These are phyloP conservation scores for Oasisia sp. DNA, from an alignment of 2,888 invertebrate genomes.

Conservation along the genomic window DNA sequence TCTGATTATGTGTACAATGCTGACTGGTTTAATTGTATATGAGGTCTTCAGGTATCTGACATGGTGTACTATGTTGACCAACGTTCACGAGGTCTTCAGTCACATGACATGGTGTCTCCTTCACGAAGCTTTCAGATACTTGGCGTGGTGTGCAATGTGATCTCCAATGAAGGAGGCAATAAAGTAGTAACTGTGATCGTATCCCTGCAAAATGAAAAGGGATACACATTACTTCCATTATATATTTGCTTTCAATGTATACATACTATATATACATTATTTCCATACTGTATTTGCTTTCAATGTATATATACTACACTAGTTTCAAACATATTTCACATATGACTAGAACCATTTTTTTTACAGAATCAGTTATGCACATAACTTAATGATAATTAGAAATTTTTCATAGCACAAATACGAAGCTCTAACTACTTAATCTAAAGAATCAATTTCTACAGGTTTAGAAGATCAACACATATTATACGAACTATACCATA, in stretches of 20 bases:
- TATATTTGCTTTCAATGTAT: too few species aligned
- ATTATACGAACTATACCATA: too few species aligned
- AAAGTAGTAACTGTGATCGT: slow-evolving; percentile 95
- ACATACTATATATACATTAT: background rate
- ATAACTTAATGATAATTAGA: background rate
- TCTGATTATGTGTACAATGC: background rate
- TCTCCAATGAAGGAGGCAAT: slow-evolving; percentile 91
- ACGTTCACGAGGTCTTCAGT: background rate
- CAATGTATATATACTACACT: background rate
- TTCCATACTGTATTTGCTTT: background rate
- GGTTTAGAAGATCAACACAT: background rate
- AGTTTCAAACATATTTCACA: background rate
- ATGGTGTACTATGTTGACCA: background rate
- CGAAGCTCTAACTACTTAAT: background rate
- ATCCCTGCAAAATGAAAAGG: slow-evolving; percentile 70
- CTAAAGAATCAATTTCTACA: background rate
- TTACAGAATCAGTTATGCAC: background rate
- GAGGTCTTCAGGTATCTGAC: background rate
- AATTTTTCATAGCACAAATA: background rate
- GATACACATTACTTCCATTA: background rate
- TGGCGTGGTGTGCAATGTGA: slow-evolving; percentile 89
- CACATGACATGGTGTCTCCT: background rate
- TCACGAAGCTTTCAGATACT: slow-evolving; percentile 70
- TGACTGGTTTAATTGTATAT: background rate
- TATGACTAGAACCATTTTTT: background rate